Evolutionary conservation across 2,113 vertebrate genomes (phyloP).

Genomic region (Apteryx mantelli): DNA sequence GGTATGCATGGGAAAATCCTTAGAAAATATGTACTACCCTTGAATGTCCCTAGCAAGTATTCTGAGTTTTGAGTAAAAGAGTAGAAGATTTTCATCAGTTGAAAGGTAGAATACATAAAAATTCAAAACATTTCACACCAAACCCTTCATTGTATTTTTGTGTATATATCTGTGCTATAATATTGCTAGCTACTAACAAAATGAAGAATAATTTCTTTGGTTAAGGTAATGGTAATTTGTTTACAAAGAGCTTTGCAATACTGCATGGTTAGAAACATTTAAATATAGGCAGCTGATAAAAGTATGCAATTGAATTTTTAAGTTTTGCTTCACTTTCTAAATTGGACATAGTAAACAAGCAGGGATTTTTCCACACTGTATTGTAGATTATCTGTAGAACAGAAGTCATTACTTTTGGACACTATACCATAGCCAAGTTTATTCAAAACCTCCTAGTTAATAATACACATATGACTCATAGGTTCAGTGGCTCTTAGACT

Average conservation of each 20-base stretch:
- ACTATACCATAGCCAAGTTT: background rate
- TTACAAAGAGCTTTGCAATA: background rate
- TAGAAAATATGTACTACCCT: background rate
- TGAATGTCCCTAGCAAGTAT: background rate
- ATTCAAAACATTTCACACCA: background rate
- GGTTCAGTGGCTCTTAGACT: background rate
- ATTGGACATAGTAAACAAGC: constrained; percentile 3
- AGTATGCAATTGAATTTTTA: background rate
- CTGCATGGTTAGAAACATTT: background rate
- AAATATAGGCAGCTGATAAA: background rate
- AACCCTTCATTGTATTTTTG: background rate
- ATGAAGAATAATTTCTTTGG: background rate
- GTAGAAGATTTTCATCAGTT: background rate
- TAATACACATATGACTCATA: background rate
- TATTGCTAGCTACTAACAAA: background rate
- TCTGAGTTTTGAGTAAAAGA: background rate
- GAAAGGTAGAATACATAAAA: background rate
- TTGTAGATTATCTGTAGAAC: constrained; percentile 23
- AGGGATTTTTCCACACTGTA: background rate
- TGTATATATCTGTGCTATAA: background rate
- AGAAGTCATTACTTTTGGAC: constrained; percentile 24
- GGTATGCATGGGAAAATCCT: background rate
- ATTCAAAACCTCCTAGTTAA: constrained; percentile 41
- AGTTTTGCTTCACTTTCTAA: background rate
- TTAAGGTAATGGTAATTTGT: background rate